phyloP scores from a whole-genome alignment of 2,888 invertebrate species.

The Ormia ochracea region DNA sequence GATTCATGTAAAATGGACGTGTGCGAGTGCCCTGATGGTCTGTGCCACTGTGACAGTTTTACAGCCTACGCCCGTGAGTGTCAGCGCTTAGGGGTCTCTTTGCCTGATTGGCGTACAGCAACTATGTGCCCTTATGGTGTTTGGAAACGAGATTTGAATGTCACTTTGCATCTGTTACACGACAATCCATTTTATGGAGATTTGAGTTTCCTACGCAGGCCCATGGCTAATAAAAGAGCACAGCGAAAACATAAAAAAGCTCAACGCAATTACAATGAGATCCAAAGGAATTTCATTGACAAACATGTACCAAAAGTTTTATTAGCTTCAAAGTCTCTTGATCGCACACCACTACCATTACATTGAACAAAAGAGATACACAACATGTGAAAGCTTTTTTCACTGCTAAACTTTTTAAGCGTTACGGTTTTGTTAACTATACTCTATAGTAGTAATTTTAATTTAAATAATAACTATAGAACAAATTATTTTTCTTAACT shows the following conservation, averaged over 20 bases:
- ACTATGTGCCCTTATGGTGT: constrained; percentile 81
- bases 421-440: constrained; percentile 62
- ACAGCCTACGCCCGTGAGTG: constrained; percentile 94
- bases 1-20: constrained; percentile 92
- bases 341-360: constrained; percentile 76
- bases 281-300: constrained; percentile 72
- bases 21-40: constrained; percentile 88
- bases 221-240: constrained; percentile 51
- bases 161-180: constrained; percentile 47
- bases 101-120: constrained; percentile 84
- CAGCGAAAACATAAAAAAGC: constrained; percentile 61
- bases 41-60: constrained; percentile 93
- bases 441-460: constrained; percentile 35
- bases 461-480: constrained; percentile 45
- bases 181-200: constrained; percentile 68
- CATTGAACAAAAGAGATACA: constrained; percentile 61
- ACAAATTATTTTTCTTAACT: constrained; percentile 24
- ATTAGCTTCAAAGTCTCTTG: constrained; percentile 71
- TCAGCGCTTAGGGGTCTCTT: constrained; percentile 84
- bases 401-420: constrained; percentile 4
- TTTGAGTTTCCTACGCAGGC: constrained; percentile 53
- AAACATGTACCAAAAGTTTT: constrained; percentile 76
- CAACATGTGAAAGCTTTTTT: background rate
- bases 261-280: constrained; percentile 65
- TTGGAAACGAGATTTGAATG: constrained; percentile 68